phyloP scores from a whole-genome alignment of 2,113 vertebrate species.

The Carassius gibelio region DNA sequence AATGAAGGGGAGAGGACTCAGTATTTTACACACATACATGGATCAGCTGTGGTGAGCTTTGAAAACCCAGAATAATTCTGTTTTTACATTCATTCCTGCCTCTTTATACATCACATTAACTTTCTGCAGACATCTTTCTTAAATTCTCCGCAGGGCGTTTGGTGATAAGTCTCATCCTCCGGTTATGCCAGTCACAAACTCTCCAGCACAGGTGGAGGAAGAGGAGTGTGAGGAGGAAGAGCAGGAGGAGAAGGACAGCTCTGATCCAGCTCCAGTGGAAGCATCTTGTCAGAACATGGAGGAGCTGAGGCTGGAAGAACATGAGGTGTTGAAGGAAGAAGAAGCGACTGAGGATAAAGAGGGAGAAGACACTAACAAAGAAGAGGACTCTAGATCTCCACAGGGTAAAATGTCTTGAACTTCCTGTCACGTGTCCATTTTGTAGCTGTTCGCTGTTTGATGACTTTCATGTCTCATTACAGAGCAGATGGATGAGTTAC shows the following conservation, averaged over 20 bases:
- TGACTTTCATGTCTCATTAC: slow-evolving; percentile 56
- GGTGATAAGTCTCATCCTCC: slow-evolving; percentile 90
- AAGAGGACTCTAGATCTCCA: slow-evolving; percentile 73
- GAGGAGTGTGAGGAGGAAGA: slow-evolving; percentile 55
- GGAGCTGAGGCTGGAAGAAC: slow-evolving; percentile 63
- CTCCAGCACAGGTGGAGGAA: slow-evolving; percentile 49
- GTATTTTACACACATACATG: slow-evolving; percentile 87
- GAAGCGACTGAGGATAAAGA: slow-evolving; percentile 53
- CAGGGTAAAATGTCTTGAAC: slow-evolving; percentile 76
- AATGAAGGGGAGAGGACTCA: slow-evolving; percentile 93
- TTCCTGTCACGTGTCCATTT: not conserved
- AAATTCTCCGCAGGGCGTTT: slow-evolving; percentile 77
- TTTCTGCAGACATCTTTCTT: not conserved
- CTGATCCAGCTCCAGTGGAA: slow-evolving; percentile 41
- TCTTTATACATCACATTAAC: not conserved
- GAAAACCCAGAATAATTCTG: not conserved
- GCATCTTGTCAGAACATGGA: slow-evolving; percentile 58
- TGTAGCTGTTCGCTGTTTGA: slow-evolving; percentile 16
- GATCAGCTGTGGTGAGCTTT: slow-evolving; percentile 89
- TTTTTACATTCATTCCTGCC: not conserved
- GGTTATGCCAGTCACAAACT: slow-evolving; percentile 72
- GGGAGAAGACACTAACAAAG: slow-evolving; percentile 53
- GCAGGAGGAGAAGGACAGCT: slow-evolving; percentile 55
- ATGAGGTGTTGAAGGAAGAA: slow-evolving; percentile 41
- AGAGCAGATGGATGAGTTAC: slow-evolving; percentile 91